phyloP scores from a whole-genome alignment of 1,140 invertebrate genomes.

The Drosophila pectinifera region DNA sequence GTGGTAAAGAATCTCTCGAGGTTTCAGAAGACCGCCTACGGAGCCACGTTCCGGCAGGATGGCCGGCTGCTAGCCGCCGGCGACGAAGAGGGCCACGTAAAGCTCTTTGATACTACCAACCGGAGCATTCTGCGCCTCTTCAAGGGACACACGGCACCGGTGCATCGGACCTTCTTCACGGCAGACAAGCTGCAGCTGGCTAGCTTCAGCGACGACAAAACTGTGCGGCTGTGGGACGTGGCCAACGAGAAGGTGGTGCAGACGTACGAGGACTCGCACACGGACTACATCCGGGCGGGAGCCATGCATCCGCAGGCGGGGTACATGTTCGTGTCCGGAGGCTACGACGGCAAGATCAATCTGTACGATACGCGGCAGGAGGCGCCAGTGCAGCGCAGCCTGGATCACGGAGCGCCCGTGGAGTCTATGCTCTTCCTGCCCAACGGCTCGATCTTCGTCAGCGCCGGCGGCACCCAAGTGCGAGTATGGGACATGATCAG shows the following conservation, averaged over 20 bases:
- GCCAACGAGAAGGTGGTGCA: constrained; percentile 90
- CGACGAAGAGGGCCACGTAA: constrained; percentile 94
- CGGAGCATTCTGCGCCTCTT: constrained; percentile 90
- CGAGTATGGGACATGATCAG: constrained; percentile 97
- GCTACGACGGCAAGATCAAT: constrained; percentile 96
- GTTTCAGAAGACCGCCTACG: constrained; percentile 94
- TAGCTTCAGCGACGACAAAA: constrained; percentile 97
- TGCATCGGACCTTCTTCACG: constrained; percentile 94
- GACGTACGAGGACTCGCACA: constrained; percentile 89
- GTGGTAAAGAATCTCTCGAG: constrained; percentile 93
- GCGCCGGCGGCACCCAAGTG: constrained; percentile 96
- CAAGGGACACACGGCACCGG: constrained; percentile 87
- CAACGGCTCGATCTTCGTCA: constrained; percentile 95
- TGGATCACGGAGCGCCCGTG: constrained; percentile 96
- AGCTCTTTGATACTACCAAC: constrained; percentile 94
- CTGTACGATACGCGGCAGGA: constrained; percentile 94
- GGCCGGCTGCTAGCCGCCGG: constrained; percentile 94
- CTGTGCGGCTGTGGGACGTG: constrained; percentile 95
- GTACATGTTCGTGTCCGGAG: constrained; percentile 93
- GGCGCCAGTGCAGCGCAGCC: constrained; percentile 88
- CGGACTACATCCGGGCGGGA: constrained; percentile 93
- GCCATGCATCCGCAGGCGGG: constrained; percentile 91
- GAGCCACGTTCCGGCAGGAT: constrained; percentile 94
- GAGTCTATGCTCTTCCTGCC: constrained; percentile 96
- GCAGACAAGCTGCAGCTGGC: constrained; percentile 91